These are phyloP conservation scores for Polypedilum pembai DNA, from an alignment of 1,140 invertebrate genomes.

Conservation along the genomic window DNA sequence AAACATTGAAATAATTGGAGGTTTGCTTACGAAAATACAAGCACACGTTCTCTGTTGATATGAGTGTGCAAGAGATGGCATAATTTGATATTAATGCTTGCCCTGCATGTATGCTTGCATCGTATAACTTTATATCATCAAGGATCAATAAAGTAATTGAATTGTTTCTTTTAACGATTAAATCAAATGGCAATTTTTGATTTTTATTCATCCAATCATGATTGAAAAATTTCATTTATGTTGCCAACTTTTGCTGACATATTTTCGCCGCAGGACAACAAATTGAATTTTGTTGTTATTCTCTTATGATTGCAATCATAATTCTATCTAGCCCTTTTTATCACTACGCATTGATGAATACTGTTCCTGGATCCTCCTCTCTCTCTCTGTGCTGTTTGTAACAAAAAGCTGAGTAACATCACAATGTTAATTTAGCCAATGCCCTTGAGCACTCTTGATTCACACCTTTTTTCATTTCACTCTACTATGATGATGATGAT, in stretches of 20 bases:
- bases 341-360: neutral
- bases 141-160: conserved; percentile 17
- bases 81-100: neutral
- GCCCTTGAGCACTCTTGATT: conserved; percentile 1
- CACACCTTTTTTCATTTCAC: neutral
- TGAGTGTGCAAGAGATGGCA: neutral
- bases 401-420: neutral
- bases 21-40: neutral
- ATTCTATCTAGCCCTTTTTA: neutral
- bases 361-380: neutral
- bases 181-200: conserved; percentile 25
- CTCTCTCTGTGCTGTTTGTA: neutral
- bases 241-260: neutral
- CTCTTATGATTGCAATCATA: conserved; percentile 1
- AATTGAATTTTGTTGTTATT: conserved; percentile 21
- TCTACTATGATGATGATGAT: neutral
- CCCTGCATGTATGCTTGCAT: neutral
- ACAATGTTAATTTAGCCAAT: neutral
- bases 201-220: neutral
- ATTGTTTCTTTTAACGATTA: conserved; percentile 22
- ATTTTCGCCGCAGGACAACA: conserved; percentile 25
- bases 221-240: neutral
- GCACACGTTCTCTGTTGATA: neutral
- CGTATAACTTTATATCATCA: neutral
- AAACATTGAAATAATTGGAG: neutral